A percentile compares a stretch with the other conserved stretches of the same genome.
These are phyloP conservation scores for Patiria pectinifera DNA, from an alignment of 53 echinoderm and acorn worm genomes.

Conservation along the genomic window DNA sequence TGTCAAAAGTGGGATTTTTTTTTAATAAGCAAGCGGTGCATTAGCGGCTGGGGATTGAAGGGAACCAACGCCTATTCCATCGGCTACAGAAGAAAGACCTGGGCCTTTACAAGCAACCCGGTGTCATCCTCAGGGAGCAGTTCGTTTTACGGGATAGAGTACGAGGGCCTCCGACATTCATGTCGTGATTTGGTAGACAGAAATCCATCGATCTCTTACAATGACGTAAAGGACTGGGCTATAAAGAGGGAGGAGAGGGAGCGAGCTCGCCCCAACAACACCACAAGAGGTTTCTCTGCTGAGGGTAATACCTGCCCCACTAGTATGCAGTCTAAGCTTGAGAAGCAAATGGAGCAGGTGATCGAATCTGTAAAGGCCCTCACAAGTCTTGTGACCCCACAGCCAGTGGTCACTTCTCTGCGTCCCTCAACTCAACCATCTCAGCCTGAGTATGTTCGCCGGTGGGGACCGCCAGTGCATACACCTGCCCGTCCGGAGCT, in stretches of 20 bases:
- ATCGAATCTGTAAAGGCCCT: not conserved
- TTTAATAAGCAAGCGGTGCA: too few relatives aligned
- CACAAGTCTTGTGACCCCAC: not conserved
- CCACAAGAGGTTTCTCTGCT: not conserved
- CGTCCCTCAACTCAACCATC: not conserved
- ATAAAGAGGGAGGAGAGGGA: slow-evolving; percentile 18
- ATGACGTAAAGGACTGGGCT: not conserved
- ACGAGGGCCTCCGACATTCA: not conserved
- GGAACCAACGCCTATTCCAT: not conserved
- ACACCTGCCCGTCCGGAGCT: not conserved
- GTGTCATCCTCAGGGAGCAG: not conserved
- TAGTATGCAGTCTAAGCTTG: too few relatives aligned
- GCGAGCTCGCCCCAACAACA: not conserved
- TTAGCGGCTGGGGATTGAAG: not conserved
- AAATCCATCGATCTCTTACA: not conserved
- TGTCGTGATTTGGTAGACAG: not conserved
- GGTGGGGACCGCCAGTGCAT: too few relatives aligned
- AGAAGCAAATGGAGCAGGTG: slow-evolving; percentile 1
- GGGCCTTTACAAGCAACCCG: not conserved
- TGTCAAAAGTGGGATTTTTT: slow-evolving; percentile 10
- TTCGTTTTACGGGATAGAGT: not conserved
- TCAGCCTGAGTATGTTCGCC: not conserved
- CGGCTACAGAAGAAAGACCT: not conserved
- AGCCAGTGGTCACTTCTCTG: not conserved
- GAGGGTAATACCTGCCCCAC: not conserved